Percentiles rank a stretch among this genome's conserved stretches.
Conservation (phyloP, 2,113 vertebrate genomes). For the Corydoras maculifer region DNA sequence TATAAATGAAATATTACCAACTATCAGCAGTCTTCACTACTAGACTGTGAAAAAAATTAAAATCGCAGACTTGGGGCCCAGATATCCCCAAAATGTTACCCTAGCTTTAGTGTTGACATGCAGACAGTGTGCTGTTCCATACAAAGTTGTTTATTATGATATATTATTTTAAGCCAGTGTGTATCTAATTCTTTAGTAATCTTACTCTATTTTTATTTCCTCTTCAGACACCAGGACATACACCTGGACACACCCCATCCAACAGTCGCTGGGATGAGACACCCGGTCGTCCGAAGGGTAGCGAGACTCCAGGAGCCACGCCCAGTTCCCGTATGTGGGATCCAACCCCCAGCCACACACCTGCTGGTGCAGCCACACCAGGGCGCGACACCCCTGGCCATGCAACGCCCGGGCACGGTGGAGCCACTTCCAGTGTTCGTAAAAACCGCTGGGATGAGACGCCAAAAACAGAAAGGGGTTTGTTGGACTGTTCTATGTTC, state of each 20-base stretch:
- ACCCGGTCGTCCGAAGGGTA: conserved; percentile 91
- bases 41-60: no score
- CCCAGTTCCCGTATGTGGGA: conserved; percentile 97
- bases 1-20: no score
- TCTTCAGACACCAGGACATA: conserved; percentile 76
- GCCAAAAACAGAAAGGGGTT: conserved; percentile 92
- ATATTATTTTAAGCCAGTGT: no score
- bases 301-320: conserved; percentile 93
- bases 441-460: conserved; percentile 99
- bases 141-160: no score
- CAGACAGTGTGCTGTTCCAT: no score
- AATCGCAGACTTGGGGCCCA: no score
- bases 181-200: no score
- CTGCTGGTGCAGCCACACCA: conserved; percentile 89
- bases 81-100: no score
- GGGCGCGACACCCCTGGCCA: conserved; percentile 93
- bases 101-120: no score
- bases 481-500: not conserved
- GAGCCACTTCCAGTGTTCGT: conserved; percentile 87
- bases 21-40: no score
- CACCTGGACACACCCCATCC: conserved; percentile 88
- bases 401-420: conserved; percentile 89
- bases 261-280: conserved; percentile 95
- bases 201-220: not conserved
- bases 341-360: conserved; percentile 94